phyloP scores from a whole-genome alignment of 2,888 invertebrate genomes.

The Rhingia campestris region DNA sequence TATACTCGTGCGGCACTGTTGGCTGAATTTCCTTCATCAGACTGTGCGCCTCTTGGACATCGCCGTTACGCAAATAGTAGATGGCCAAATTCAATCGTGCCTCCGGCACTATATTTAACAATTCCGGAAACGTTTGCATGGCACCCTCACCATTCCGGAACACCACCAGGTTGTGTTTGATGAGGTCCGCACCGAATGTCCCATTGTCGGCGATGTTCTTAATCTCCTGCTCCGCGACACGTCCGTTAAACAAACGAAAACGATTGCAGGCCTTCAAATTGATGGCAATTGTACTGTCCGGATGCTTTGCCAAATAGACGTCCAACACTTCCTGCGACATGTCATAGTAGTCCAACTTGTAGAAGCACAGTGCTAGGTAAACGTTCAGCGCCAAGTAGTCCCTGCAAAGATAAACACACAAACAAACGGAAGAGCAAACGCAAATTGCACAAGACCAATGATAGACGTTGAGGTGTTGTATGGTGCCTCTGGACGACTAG shows the following conservation, averaged over 20 bases:
- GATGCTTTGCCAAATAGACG: conserved; percentile 94
- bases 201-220: conserved; percentile 90
- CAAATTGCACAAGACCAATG: conserved; percentile 43
- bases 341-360: conserved; percentile 99
- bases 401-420: conserved; percentile 83
- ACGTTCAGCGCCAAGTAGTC: conserved; percentile 97
- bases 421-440: conserved; percentile 43
- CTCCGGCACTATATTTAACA: conserved; percentile 98
- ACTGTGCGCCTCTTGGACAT: conserved; percentile 93
- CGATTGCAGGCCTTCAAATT: conserved; percentile 93
- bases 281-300: conserved; percentile 96
- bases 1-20: conserved; percentile 96
- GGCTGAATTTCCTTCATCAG: conserved; percentile 96
- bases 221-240: conserved; percentile 96
- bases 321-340: conserved; percentile 98
- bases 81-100: conserved; percentile 98
- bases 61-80: conserved; percentile 94
- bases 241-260: conserved; percentile 94
- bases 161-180: conserved; percentile 97
- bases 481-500: neutral
- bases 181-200: conserved; percentile 94
- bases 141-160: conserved; percentile 97
- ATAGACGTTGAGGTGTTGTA: neutral
- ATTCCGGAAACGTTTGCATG: conserved; percentile 92
- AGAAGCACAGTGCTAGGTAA: conserved; percentile 98